These are phyloP conservation scores for Anguilla rostrata DNA, from an alignment of 2,113 vertebrate genomes.

Conservation along the genomic window DNA sequence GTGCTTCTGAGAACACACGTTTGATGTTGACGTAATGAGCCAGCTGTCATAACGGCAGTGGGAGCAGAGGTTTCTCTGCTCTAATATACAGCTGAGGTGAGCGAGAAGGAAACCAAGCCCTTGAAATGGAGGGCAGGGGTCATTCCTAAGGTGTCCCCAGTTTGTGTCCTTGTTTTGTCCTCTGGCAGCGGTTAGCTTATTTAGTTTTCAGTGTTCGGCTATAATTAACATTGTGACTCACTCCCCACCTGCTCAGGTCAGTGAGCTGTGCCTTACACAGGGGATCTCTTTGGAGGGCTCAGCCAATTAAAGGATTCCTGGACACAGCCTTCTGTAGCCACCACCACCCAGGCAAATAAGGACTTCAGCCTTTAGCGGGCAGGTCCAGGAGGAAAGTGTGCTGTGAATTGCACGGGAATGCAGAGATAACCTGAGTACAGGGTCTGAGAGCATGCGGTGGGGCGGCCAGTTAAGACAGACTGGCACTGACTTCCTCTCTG, in stretches of 20 bases:
- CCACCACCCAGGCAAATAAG: background rate
- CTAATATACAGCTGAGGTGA: background rate
- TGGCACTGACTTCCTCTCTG: background rate
- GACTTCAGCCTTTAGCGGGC: slow-evolving; percentile 33
- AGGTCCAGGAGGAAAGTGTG: background rate
- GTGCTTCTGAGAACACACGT: background rate
- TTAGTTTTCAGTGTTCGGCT: slow-evolving; percentile 36
- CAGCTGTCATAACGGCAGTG: background rate
- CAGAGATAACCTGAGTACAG: background rate
- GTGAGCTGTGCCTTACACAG: slow-evolving; percentile 13
- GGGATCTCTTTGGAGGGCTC: slow-evolving; percentile 32
- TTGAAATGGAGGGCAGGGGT: background rate
- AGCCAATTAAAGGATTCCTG: slow-evolving; percentile 44
- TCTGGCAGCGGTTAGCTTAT: slow-evolving; percentile 31
- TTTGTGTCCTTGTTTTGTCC: background rate
- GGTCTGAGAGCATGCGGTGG: background rate
- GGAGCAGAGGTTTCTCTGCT: background rate
- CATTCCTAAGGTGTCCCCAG: background rate
- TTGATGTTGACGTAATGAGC: background rate
- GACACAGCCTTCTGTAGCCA: background rate
- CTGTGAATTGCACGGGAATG: background rate
- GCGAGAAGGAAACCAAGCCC: background rate
- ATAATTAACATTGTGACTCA: slow-evolving; percentile 51
- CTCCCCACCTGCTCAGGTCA: slow-evolving; percentile 37
- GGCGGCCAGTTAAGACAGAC: background rate